phyloP scores from a whole-genome alignment of 2,113 vertebrate genomes.

The Sprattus sprattus region DNA sequence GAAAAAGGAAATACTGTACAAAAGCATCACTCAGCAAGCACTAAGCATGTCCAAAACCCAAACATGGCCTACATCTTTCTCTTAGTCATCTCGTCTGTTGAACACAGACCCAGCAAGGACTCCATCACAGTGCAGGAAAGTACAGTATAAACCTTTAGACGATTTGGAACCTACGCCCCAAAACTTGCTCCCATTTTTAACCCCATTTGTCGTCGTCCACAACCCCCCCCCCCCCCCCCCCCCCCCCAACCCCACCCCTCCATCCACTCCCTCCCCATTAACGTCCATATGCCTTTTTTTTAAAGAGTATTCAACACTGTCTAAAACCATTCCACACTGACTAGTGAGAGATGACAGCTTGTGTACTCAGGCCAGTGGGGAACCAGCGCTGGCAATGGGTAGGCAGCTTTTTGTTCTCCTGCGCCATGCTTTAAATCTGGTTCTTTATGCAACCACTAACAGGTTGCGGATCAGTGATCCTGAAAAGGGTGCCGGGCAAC shows the following conservation, averaged over 20 bases:
- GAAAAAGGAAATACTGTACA: neutral
- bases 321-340: slow-evolving; percentile 3
- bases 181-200: neutral
- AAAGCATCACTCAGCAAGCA: neutral
- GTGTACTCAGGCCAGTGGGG: slow-evolving; percentile 20
- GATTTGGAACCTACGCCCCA: neutral
- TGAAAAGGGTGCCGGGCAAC: slow-evolving; percentile 40
- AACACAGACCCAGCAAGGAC: neutral
- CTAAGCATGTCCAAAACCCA: neutral
- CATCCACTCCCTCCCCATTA: slow-evolving; percentile 9
- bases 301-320: neutral
- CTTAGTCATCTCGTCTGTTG: neutral
- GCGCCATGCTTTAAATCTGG: slow-evolving; percentile 26
- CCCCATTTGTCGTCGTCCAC: neutral
- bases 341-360: slow-evolving; percentile 28
- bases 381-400: neutral
- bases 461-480: slow-evolving; percentile 49
- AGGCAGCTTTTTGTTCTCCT: slow-evolving; percentile 35
- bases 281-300: neutral
- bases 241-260: neutral
- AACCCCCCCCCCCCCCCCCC: neutral
- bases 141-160: neutral
- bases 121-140: neutral
- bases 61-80: neutral
- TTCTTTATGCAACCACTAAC: slow-evolving; percentile 49